phyloP scores from a whole-genome alignment of 2,888 invertebrate genomes.

The Cryptosula pallasiana region DNA sequence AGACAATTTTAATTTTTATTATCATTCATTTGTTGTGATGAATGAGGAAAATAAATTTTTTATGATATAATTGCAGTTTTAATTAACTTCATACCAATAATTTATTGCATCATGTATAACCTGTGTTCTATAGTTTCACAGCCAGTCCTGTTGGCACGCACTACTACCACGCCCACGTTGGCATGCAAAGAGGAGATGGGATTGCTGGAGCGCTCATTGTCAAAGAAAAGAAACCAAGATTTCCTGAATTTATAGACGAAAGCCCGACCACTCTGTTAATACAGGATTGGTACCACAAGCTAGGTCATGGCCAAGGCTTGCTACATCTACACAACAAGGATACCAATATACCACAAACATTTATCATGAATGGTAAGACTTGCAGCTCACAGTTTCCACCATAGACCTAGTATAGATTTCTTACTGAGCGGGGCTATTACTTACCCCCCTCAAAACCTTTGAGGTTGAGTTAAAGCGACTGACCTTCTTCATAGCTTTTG shows the following conservation, averaged over 20 bases:
- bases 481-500: too few relatives aligned
- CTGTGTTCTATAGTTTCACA: slow-evolving; percentile 62
- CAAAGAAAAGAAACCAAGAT: slow-evolving; percentile 77
- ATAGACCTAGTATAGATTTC: too few relatives aligned
- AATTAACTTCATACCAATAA: too few relatives aligned
- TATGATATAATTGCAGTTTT: too few relatives aligned
- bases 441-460: too few relatives aligned
- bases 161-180: slow-evolving; percentile 87
- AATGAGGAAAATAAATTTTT: too few relatives aligned
- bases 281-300: slow-evolving; percentile 75
- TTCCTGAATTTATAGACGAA: slow-evolving; percentile 74
- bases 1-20: too few relatives aligned
- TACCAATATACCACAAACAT: slow-evolving; percentile 74
- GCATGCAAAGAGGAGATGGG: slow-evolving; percentile 80
- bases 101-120: too few relatives aligned
- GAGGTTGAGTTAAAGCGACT: too few relatives aligned
- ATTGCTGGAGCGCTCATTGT: slow-evolving; percentile 78
- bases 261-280: slow-evolving; percentile 80
- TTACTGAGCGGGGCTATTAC: too few relatives aligned
- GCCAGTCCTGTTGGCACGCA: slow-evolving; percentile 74
- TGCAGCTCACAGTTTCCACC: too few relatives aligned
- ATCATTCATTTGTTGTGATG: too few relatives aligned
- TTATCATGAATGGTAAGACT: slow-evolving; percentile 73
- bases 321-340: slow-evolving; percentile 79
- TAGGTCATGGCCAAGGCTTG: slow-evolving; percentile 69